These are phyloP conservation scores for Alviniconcha strummeri DNA, from an alignment of 2,888 invertebrate genomes.

Conservation along the genomic window DNA sequence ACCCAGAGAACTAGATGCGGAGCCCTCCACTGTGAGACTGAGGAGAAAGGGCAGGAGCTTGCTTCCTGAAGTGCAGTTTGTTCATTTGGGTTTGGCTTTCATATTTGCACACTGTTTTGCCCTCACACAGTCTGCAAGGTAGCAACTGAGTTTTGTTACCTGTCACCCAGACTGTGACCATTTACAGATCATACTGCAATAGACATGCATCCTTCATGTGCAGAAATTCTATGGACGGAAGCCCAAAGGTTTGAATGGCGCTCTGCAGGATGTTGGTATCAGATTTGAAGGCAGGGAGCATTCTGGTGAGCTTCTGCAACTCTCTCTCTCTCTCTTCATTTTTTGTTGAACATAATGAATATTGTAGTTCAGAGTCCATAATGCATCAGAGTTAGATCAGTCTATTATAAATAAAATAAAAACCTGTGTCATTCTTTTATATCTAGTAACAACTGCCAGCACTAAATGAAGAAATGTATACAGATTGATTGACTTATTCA, in stretches of 20 bases:
- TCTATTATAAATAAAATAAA: too few relatives aligned
- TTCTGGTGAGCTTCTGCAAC: slow-evolving; percentile 69
- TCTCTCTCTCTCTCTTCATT: background rate
- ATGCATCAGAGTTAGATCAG: background rate
- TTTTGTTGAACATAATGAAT: background rate
- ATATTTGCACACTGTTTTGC: too few relatives aligned
- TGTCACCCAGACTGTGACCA: too few relatives aligned
- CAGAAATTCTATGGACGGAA: slow-evolving; percentile 77
- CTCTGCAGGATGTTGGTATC: slow-evolving; percentile 78
- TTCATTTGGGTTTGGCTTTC: too few relatives aligned
- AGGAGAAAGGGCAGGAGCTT: too few relatives aligned
- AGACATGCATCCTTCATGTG: slow-evolving; percentile 45
- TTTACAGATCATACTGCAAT: background rate
- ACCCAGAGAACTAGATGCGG: too few relatives aligned
- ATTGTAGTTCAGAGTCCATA: background rate
- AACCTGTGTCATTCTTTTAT: too few relatives aligned
- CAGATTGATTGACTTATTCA: background rate
- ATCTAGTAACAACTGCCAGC: too few relatives aligned
- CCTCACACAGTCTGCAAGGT: too few relatives aligned
- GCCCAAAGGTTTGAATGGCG: slow-evolving; percentile 77
- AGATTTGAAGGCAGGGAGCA: slow-evolving; percentile 79
- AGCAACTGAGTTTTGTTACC: too few relatives aligned
- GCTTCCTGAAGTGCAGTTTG: too few relatives aligned
- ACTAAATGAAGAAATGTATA: background rate
- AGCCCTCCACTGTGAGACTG: too few relatives aligned